Conservation (phyloP, 2,113 vertebrate species). For the Alouatta palliata region DNA sequence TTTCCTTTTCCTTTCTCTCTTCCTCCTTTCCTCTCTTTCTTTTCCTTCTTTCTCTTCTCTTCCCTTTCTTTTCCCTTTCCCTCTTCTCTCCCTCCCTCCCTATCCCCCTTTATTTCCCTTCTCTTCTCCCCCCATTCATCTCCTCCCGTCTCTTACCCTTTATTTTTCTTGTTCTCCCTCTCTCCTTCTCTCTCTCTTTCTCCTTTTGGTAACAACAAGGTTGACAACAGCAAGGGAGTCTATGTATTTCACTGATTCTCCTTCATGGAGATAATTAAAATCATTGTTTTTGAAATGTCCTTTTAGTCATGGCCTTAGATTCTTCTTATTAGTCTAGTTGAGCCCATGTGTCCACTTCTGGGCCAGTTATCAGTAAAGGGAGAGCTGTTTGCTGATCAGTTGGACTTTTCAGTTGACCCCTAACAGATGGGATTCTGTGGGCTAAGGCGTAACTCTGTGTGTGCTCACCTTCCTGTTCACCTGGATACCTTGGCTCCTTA, state of each 20-base stretch:
- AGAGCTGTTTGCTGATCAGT: not conserved
- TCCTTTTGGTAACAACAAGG: not conserved
- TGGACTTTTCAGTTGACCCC: not conserved
- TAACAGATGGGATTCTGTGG: too few relatives aligned
- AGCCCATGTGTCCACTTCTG: not conserved
- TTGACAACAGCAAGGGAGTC: not conserved
- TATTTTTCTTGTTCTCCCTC: not conserved
- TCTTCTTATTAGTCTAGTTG: not conserved
- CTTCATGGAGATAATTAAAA: not conserved
- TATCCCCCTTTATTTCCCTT: rapidly evolving
- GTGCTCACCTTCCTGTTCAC: not conserved
- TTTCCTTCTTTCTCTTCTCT: too few relatives aligned
- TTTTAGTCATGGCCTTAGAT: not conserved
- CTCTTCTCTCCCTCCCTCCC: too few relatives aligned
- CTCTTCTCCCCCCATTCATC: rapidly evolving
- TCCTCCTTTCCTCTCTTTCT: too few relatives aligned
- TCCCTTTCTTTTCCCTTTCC: too few relatives aligned
- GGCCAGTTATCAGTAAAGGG: not conserved
- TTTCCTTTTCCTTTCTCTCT: too few relatives aligned
- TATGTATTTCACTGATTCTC: not conserved
- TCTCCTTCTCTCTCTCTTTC: not conserved
- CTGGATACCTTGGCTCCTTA: not conserved
- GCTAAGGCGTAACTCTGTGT: too few relatives aligned
- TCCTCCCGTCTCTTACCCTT: too few relatives aligned
- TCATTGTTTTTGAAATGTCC: not conserved